A percentile compares a stretch with the other conserved stretches of the same genome.
These are phyloP conservation scores for Xestia rhomboidea DNA, from an alignment of 2,888 invertebrate genomes.

Conservation along the genomic window DNA sequence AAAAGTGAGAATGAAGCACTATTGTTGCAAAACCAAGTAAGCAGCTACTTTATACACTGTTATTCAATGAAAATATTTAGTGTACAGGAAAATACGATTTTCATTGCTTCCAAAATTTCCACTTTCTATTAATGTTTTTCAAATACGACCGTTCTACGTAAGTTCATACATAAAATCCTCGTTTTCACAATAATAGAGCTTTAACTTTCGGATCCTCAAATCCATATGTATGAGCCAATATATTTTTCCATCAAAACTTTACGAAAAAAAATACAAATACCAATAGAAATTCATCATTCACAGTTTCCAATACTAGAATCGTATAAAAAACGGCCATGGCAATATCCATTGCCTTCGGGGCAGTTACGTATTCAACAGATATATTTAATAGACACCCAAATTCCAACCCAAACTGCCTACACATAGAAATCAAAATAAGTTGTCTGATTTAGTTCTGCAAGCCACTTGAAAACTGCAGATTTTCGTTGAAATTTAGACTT, in stretches of 20 bases:
- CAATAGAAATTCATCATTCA: conserved; percentile 76
- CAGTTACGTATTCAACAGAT: conserved; percentile 73
- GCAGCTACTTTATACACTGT: background rate
- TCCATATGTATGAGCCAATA: conserved; percentile 67
- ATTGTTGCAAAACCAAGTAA: background rate
- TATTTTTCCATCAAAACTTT: conserved; percentile 69
- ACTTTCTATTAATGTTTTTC: conserved; percentile 30
- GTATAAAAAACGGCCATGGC: conserved; percentile 79
- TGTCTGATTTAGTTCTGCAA: conserved; percentile 1
- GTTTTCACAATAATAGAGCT: conserved; percentile 34
- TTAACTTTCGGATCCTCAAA: conserved; percentile 44
- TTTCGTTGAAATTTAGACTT: conserved; percentile 27
- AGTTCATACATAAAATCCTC: conserved; percentile 37
- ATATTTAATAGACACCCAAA: conserved; percentile 45
- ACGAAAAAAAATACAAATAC: conserved; percentile 72
- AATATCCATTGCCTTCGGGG: conserved; percentile 81
- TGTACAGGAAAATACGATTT: background rate
- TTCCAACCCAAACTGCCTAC: conserved; percentile 6
- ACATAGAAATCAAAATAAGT: conserved; percentile 42
- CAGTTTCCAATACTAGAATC: conserved; percentile 74
- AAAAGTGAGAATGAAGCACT: background rate
- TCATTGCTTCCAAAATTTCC: background rate
- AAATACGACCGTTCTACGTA: conserved; percentile 6
- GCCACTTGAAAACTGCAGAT: conserved; percentile 21
- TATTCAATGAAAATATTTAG: background rate